Evolutionary conservation across 2,113 vertebrate genomes (phyloP).

Genomic region (Poecile atricapillus): DNA sequence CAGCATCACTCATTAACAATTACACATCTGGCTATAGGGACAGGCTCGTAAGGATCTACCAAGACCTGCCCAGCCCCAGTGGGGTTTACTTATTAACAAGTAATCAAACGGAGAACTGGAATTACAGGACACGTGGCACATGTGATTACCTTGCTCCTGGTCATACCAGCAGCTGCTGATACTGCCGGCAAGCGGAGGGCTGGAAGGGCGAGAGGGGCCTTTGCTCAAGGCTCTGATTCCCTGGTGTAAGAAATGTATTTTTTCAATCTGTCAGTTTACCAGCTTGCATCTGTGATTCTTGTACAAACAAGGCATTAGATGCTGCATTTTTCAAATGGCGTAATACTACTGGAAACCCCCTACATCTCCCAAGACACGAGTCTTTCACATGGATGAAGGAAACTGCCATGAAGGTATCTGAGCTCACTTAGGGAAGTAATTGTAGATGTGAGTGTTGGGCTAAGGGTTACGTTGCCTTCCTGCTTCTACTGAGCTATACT

Average conservation of each 20-base stretch:
- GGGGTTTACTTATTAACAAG: conserved; percentile 58
- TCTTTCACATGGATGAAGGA: not conserved
- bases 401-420: not conserved
- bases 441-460: not conserved
- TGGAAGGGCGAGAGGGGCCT: fast-evolving
- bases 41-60: not conserved
- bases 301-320: not conserved
- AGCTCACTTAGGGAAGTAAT: not conserved
- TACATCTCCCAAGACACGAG: fast-evolving
- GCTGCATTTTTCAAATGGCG: not conserved
- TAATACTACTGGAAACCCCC: not conserved
- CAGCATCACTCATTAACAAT: not conserved
- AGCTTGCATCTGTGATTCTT: not conserved
- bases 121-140: not conserved
- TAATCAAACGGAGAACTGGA: not conserved
- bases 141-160: not conserved
- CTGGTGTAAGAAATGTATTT: fast-evolving
- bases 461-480: not conserved
- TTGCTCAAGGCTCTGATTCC: not conserved
- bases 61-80: not conserved
- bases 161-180: fast-evolving
- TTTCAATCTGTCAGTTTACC: not conserved
- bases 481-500: conserved; percentile 46
- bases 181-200: not conserved
- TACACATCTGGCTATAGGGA: not conserved